Conservation (phyloP, 2,888 invertebrate species). For the Adelognathus sp. region DNA sequence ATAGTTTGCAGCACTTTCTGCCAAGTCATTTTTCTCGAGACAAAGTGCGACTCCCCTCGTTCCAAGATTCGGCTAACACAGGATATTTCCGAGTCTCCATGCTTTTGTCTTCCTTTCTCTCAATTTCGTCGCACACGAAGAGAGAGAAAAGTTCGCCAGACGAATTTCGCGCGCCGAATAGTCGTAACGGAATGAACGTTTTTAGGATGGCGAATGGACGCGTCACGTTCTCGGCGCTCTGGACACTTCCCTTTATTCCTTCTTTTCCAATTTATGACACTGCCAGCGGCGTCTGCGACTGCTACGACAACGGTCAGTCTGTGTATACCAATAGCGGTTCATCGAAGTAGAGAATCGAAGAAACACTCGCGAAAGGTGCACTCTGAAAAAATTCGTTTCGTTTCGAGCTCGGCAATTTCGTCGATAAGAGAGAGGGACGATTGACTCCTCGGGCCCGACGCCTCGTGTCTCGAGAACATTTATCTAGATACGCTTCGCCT, state of each 20-base stretch:
- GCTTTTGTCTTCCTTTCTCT: not conserved
- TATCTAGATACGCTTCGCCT: not conserved
- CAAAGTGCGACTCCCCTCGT: not conserved
- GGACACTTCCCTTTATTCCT: slow-evolving; percentile 60
- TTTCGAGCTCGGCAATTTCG: not conserved
- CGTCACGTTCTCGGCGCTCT: slow-evolving; percentile 30
- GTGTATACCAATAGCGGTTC: not conserved
- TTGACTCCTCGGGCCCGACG: not conserved
- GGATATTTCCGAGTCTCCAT: not conserved
- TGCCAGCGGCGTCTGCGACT: slow-evolving; percentile 48
- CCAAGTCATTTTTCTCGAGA: not conserved
- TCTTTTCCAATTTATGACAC: slow-evolving; percentile 70
- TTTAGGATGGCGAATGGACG: slow-evolving; percentile 15
- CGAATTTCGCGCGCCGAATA: not conserved
- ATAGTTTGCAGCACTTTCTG: not conserved
- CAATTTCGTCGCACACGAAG: not conserved
- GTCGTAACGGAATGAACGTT: not conserved
- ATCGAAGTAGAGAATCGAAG: not conserved
- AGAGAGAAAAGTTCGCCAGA: not conserved
- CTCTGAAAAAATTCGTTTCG: not conserved
- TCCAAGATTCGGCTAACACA: not conserved
- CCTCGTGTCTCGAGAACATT: not conserved
- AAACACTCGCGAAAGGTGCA: not conserved
- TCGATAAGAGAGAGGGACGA: not conserved
- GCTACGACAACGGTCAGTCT: not conserved